Percentiles rank a stretch among this genome's conserved stretches.
These are phyloP conservation scores for Pemphigus obesinymphae DNA, from an alignment of 1,140 invertebrate genomes.

Conservation along the genomic window DNA sequence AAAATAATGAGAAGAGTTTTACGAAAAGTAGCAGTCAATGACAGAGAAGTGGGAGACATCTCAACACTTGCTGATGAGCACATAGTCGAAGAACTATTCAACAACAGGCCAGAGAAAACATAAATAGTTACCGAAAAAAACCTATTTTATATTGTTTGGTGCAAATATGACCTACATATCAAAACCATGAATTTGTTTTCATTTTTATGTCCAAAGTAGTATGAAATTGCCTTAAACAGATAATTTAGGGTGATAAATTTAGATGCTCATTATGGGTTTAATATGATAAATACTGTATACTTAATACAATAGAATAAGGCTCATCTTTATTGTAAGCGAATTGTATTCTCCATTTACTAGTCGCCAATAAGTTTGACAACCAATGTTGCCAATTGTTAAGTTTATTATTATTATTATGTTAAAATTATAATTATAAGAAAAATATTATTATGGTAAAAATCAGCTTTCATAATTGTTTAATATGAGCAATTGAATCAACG, in stretches of 20 bases:
- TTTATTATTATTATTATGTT: not conserved
- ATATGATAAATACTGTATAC: not conserved
- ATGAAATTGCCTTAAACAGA: not conserved
- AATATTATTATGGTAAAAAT: not conserved
- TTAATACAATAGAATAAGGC: not conserved
- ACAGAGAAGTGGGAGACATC: conserved; percentile 83
- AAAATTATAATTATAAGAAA: not conserved
- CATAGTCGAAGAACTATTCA: conserved; percentile 75
- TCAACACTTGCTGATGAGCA: conserved; percentile 85
- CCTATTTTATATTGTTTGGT: not conserved
- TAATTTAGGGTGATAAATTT: not conserved
- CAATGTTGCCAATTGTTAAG: conserved; percentile 5
- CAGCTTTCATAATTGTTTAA: not conserved
- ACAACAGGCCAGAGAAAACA: conserved; percentile 56
- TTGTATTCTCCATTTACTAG: not conserved
- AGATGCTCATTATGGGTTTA: not conserved
- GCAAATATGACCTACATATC: conserved; percentile 26
- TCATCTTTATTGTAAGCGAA: not conserved
- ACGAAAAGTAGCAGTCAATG: conserved; percentile 85
- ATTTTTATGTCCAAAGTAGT: not conserved
- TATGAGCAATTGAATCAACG: conserved; percentile 1
- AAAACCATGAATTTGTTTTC: not conserved
- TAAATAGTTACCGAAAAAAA: conserved; percentile 4
- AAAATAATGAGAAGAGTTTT: conserved; percentile 96
- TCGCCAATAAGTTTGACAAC: not conserved